Base-by-base conservation (phyloP, 2,113 vertebrate genomes). In the Hassar affinis region DNA sequence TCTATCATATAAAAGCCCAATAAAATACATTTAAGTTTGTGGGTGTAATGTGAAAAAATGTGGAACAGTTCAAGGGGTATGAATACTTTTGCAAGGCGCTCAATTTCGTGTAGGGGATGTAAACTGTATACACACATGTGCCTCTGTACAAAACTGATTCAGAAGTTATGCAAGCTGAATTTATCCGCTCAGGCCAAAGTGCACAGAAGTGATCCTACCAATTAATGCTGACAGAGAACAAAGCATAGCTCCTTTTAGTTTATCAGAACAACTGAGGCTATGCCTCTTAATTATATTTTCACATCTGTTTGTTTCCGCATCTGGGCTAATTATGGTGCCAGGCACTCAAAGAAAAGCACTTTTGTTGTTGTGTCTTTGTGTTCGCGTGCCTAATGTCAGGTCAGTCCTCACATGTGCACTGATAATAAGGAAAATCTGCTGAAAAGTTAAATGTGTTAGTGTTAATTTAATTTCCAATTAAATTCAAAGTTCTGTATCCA, bases 211-310 rank as follows among this genome's bases (percentile, higher is more conserved):
- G 38, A 81, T 84, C 78, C 84, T 47, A 66, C 81, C 84, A 85
- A 81, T 85, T 84, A 81, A 77, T 38, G 54, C 6, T 17, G 71
- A 49, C 77, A 84, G 12, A 71, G 71, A 80, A 78, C 81, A 80
- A 78, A 47, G 78, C 80, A 12, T 30, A 35, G 79, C 25, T 61
- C 49, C 33, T 54, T 56, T 80, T 51, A 82, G 51, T 66, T 80
- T 15, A 78, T 68, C 54, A 61, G 72, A 78, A 78, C 59, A 76
- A 78, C 59, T 66, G 81, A 42, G 38, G 38, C 56, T 72, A 38
- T 78, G 84, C 66, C 76, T 83, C 78, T 83, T 84, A 81, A 85
- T 85, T 87, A 84, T 66, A 71, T 71, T 71, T 79, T 71, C 72
- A 54, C 33, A 80, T 80, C 61, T 77, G 59, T 59, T 76, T 82